phyloP scores from a whole-genome alignment of 2,888 invertebrate species.

The Ecdyonurus torrentis region DNA sequence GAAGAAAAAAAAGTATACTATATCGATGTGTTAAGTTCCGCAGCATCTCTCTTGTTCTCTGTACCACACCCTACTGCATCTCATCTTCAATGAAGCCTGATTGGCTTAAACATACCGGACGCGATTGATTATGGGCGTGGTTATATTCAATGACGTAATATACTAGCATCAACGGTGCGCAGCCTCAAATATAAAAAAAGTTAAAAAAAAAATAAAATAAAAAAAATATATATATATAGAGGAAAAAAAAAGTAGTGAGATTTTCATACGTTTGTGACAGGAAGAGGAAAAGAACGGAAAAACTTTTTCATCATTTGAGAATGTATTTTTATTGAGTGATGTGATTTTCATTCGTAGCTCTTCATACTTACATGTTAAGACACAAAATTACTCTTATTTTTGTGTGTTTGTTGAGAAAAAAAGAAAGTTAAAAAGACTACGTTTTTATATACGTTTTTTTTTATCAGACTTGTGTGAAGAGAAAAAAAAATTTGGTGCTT shows the following conservation, averaged over 20 bases:
- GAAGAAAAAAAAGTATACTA: too few species aligned
- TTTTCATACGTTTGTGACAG: constrained; percentile 3
- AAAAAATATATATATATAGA: too few species aligned
- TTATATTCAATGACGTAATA: not conserved
- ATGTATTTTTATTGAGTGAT: not conserved
- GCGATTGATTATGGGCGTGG: constrained; percentile 3
- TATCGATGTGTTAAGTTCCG: too few species aligned
- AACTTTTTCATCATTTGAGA: not conserved
- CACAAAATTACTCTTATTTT: not conserved
- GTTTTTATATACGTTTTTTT: too few species aligned
- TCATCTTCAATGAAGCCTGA: not conserved
- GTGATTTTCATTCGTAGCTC: not conserved
- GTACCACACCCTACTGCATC: not conserved
- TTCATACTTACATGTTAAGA: not conserved
- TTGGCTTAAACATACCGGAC: not conserved
- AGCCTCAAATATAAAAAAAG: constrained; percentile 2
- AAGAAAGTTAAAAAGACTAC: too few species aligned
- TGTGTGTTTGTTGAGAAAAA: not conserved
- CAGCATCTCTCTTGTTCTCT: not conserved
- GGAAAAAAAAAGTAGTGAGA: not conserved
- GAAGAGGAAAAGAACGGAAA: not conserved
- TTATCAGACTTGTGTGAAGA: too few species aligned
- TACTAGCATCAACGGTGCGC: constrained; percentile 1
- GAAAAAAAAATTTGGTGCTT: not conserved
- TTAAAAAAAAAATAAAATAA: not conserved